These are phyloP conservation scores for Cyclargus thomasi DNA, from an alignment of 1,140 invertebrate species.

Conservation along the genomic window DNA sequence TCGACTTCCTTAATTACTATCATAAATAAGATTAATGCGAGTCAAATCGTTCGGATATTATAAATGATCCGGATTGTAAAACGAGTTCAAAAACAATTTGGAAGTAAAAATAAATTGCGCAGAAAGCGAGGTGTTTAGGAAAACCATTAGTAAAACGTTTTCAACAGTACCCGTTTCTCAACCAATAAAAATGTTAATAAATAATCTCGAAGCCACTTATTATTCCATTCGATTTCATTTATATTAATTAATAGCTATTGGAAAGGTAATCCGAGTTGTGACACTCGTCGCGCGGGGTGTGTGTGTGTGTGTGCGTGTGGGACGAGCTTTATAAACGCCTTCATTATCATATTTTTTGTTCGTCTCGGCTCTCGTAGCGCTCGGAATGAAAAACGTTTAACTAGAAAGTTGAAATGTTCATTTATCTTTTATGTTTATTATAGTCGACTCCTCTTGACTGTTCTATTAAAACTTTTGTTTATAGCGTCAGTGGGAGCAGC, in stretches of 20 bases:
- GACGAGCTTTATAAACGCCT: constrained; percentile 2
- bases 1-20: not conserved
- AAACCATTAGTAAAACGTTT: too few relatives aligned
- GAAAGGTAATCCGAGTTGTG: not conserved
- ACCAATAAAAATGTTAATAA: not conserved
- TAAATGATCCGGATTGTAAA: too few relatives aligned
- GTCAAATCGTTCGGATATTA: too few relatives aligned
- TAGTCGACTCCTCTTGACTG: not conserved
- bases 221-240: not conserved
- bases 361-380: not conserved
- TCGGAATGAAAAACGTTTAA: constrained; percentile 3
- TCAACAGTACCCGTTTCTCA: too few relatives aligned
- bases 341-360: constrained; percentile 1
- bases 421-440: constrained; percentile 1
- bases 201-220: not conserved
- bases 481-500: not conserved
- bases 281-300: not conserved
- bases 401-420: not conserved
- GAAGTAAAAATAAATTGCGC: too few relatives aligned
- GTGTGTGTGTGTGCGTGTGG: not conserved
- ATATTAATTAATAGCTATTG: constrained; percentile 4
- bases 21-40: too few relatives aligned
- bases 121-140: too few relatives aligned
- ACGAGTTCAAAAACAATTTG: too few relatives aligned
- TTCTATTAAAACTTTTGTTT: not conserved